phyloP scores from a whole-genome alignment of 2,113 vertebrate genomes.

The Triplophysa dalaica region DNA sequence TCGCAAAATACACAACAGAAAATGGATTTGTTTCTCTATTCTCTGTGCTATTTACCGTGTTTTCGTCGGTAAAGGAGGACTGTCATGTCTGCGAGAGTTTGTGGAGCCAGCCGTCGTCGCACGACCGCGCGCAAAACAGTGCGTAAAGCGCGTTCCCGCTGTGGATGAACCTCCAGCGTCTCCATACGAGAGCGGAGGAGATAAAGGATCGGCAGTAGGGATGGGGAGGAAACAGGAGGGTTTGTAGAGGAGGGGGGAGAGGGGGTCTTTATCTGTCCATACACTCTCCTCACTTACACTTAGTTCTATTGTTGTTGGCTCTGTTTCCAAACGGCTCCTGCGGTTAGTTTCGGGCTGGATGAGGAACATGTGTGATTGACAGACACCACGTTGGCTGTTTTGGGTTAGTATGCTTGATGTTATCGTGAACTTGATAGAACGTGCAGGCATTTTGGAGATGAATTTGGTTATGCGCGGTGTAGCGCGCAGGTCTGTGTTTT shows the following conservation, averaged over 20 bases:
- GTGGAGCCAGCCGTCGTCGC: conserved; percentile 52
- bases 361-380: conserved; percentile 54
- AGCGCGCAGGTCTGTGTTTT: neutral
- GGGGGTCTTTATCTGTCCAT: conserved; percentile 39
- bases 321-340: conserved; percentile 63
- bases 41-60: neutral
- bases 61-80: neutral
- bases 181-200: conserved; percentile 21
- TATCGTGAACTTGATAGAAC: neutral
- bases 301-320: conserved; percentile 69
- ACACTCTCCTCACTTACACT: conserved; percentile 56
- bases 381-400: conserved; percentile 53
- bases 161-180: conserved; percentile 23
- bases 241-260: conserved; percentile 55
- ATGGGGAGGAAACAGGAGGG: conserved; percentile 46
- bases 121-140: conserved; percentile 69
- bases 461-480: neutral
- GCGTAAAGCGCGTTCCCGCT: conserved; percentile 54
- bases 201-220: conserved; percentile 59
- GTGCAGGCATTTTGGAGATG: neutral
- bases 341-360: conserved; percentile 45
- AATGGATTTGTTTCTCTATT: neutral
- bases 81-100: conserved; percentile 9
- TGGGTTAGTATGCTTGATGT: conserved; percentile 63
- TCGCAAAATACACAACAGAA: neutral